These are phyloP conservation scores for Crotalus helleri DNA, from an alignment of 2,113 vertebrate species.

Conservation along the genomic window DNA sequence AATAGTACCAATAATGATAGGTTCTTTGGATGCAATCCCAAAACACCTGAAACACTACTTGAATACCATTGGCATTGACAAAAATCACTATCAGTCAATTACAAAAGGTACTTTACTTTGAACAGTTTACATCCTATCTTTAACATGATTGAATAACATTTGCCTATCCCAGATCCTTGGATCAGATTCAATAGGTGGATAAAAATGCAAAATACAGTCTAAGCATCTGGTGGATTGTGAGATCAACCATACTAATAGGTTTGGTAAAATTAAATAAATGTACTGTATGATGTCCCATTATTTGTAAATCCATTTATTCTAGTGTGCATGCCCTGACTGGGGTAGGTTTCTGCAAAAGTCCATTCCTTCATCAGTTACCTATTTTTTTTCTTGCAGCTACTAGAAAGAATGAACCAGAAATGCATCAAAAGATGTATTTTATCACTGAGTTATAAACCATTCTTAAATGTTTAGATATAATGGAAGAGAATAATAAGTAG, in stretches of 20 bases:
- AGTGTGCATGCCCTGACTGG: background rate
- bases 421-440: background rate
- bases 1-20: background rate
- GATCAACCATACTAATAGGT: background rate
- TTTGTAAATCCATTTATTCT: background rate
- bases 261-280: background rate
- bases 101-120: background rate
- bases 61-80: background rate
- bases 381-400: too few relatives aligned
- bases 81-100: background rate
- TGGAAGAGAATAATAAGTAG: background rate
- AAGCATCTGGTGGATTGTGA: background rate
- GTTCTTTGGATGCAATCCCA: background rate
- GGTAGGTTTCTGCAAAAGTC: background rate
- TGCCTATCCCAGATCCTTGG: background rate
- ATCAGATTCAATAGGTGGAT: background rate
- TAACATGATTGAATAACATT: background rate
- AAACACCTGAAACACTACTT: background rate
- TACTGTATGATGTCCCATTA: background rate
- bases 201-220: background rate
- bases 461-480: background rate
- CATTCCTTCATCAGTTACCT: background rate
- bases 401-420: background rate
- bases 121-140: background rate
- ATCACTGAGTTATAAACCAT: background rate